Evolutionary conservation across 1,140 invertebrate species (phyloP).

Genomic region (Procambarus clarkii): DNA sequence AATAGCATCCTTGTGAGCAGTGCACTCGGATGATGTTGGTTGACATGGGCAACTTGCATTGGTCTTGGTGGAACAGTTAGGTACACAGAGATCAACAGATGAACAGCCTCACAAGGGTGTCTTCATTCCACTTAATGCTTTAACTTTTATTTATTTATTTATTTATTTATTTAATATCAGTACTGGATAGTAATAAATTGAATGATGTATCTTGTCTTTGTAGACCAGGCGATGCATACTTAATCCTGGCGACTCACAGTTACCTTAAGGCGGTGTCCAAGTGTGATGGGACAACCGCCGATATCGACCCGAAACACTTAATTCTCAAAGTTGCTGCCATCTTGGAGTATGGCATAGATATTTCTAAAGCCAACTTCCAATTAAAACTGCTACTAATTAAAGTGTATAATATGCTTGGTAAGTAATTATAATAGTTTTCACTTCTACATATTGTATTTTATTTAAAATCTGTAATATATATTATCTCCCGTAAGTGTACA

Average conservation of each 20-base stretch:
- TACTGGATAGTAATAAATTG: background rate
- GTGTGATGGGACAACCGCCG: background rate
- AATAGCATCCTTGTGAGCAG: no score
- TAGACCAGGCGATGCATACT: constrained; percentile 57
- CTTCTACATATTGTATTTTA: no score
- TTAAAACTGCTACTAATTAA: constrained; percentile 65
- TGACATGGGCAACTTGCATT: no score
- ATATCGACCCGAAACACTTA: background rate
- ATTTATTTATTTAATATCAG: no score
- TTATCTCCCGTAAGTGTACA: no score
- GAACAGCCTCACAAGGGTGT: no score
- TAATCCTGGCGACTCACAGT: constrained; percentile 54
- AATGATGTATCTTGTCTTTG: background rate
- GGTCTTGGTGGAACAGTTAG: no score
- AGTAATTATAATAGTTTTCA: constrained; percentile 3
- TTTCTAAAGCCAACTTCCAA: constrained; percentile 68
- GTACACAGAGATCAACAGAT: no score
- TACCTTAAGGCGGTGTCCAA: constrained; percentile 36
- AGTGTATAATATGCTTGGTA: constrained; percentile 70
- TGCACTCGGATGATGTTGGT: no score
- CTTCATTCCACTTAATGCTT: no score
- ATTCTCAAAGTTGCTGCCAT: constrained; percentile 58
- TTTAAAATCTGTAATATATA: no score
- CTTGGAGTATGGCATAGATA: constrained; percentile 61
- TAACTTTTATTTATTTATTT: no score